phyloP scores from a whole-genome alignment of 2,113 vertebrate species.

The Epinephelus fuscoguttatus region DNA sequence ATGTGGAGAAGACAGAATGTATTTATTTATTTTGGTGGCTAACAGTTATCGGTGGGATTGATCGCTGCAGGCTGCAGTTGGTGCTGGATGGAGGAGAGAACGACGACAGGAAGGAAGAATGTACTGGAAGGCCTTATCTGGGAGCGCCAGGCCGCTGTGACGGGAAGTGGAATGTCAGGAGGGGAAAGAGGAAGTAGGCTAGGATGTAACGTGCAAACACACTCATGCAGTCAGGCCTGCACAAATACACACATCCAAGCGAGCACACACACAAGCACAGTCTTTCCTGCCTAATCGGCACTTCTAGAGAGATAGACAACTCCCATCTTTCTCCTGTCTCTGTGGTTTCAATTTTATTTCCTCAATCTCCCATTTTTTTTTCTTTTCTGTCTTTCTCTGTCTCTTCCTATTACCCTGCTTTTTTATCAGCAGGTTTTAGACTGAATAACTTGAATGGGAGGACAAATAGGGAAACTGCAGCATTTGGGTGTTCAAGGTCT shows the following conservation, averaged over 20 bases:
- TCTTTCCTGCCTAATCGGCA: constrained; percentile 44
- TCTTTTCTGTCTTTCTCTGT: constrained; percentile 4
- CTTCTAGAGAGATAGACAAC: constrained; percentile 30
- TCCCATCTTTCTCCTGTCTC: constrained; percentile 44
- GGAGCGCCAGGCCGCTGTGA: constrained; percentile 79
- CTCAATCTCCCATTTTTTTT: constrained; percentile 20
- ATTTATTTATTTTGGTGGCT: constrained; percentile 73
- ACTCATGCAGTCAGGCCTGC: constrained; percentile 12
- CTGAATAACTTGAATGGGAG: constrained; percentile 32
- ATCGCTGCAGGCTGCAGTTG: constrained; percentile 74
- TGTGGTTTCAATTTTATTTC: constrained; percentile 44
- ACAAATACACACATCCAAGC: constrained; percentile 46
- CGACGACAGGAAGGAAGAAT: constrained; percentile 75
- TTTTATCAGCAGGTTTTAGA: constrained; percentile 47
- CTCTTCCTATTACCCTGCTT: constrained; percentile 20
- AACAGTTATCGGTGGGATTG: constrained; percentile 72
- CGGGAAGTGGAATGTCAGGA: constrained; percentile 81
- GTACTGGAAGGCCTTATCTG: constrained; percentile 83
- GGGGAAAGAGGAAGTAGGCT: constrained; percentile 80
- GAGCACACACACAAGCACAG: constrained; percentile 10
- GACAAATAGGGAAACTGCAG: constrained; percentile 25
- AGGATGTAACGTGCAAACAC: constrained; percentile 53
- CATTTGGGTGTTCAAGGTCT: neutral
- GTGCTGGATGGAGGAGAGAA: constrained; percentile 55
- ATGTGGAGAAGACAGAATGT: constrained; percentile 46